Conservation (phyloP, 2,113 vertebrate species). For the Leptobrachium ailaonicum region DNA sequence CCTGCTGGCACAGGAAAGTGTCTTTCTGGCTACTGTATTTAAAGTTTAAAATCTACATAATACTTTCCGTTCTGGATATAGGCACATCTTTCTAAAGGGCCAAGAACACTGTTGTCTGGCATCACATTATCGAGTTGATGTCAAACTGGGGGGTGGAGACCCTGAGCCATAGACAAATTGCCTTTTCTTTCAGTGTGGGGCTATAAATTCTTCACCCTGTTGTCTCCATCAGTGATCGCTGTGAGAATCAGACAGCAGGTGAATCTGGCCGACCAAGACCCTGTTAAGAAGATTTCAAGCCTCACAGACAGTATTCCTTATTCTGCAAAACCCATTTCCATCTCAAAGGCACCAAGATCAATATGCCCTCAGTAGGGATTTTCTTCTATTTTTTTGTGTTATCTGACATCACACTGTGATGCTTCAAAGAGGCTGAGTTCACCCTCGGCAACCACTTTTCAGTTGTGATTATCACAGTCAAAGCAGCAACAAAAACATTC, state of each 20-base stretch:
- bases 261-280: background rate
- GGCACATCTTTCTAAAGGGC: too few species aligned
- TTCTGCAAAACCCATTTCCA: conserved; percentile 36
- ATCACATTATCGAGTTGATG: too few species aligned
- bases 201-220: conserved; percentile 30
- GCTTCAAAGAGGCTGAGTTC: conserved; percentile 31
- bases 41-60: too few species aligned
- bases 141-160: conserved; percentile 18
- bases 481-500: conserved; percentile 35
- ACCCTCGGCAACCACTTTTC: conserved; percentile 35
- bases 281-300: background rate
- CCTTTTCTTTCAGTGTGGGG: conserved; percentile 7
- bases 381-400: background rate
- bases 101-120: too few species aligned
- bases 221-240: conserved; percentile 19
- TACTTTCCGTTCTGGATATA: too few species aligned
- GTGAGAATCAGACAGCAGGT: conserved; percentile 23
- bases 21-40: too few species aligned
- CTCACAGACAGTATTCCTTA: conserved; percentile 3
- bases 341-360: conserved; percentile 23
- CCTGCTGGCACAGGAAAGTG: too few species aligned
- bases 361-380: conserved; percentile 22
- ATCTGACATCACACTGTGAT: conserved; percentile 43
- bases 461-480: conserved; percentile 28
- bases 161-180: conserved; percentile 27